A percentile compares a stretch with the other conserved stretches of the same genome.
Conservation (phyloP, 2,113 vertebrate genomes). For the Pedetes capensis region DNA sequence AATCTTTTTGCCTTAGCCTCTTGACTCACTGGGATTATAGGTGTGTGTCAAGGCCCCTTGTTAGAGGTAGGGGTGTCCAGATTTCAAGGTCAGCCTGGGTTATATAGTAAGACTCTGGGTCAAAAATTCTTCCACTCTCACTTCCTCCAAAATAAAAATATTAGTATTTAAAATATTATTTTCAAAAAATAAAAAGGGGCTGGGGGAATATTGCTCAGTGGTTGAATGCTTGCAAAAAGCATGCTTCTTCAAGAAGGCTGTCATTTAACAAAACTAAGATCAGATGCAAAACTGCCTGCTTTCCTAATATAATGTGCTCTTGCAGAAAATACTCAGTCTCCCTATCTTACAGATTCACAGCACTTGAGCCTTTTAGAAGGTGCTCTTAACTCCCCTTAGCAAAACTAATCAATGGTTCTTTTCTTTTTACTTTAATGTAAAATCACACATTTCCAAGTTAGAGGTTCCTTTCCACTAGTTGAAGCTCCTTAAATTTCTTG, state of each 20-base stretch:
- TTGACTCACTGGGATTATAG: too few species aligned
- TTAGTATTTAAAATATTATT: too few species aligned
- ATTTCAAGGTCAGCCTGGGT: too few species aligned
- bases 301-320: conserved; percentile 7
- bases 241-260: background rate
- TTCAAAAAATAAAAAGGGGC: too few species aligned
- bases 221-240: too few species aligned
- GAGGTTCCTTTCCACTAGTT: background rate
- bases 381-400: background rate
- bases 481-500: background rate
- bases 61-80: too few species aligned
- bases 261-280: conserved; percentile 36
- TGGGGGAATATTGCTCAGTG: too few species aligned
- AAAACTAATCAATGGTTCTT: conserved; percentile 10
- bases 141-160: too few species aligned
- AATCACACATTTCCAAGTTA: background rate
- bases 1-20: too few species aligned
- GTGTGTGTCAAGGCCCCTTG: too few species aligned
- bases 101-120: too few species aligned
- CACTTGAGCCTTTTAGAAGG: background rate
- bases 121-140: too few species aligned
- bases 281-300: background rate
- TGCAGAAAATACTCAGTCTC: background rate
- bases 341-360: background rate
- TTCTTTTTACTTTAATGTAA: conserved; percentile 46